These are phyloP conservation scores for Schizopygopsis malacanthus DNA, from an alignment of 2,797 vertebrate genomes.

Conservation along the genomic window DNA sequence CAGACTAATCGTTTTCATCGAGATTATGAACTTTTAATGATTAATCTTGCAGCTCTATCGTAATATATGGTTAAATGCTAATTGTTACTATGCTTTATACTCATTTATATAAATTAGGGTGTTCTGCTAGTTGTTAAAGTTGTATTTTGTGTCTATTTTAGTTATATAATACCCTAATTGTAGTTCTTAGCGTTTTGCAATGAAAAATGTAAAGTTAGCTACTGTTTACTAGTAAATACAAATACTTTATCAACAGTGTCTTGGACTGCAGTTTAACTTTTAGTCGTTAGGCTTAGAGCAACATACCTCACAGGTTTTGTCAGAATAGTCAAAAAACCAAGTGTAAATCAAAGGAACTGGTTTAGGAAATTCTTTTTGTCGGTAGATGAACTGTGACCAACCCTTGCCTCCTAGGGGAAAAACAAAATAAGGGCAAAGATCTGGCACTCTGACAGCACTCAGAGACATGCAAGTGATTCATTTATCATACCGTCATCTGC, in stretches of 20 bases:
- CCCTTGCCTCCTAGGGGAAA: slow-evolving; percentile 9
- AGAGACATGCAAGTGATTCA: slow-evolving; percentile 16
- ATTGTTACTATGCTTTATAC: background rate
- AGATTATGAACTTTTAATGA: background rate
- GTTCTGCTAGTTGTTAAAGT: background rate
- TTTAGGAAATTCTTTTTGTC: background rate
- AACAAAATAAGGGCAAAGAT: slow-evolving; percentile 5
- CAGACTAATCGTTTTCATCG: background rate
- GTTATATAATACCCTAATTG: background rate
- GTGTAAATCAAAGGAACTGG: background rate
- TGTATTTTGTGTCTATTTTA: background rate
- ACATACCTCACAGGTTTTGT: background rate
- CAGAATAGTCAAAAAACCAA: background rate
- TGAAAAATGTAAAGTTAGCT: background rate
- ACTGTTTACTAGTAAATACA: no score
- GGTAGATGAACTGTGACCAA: background rate
- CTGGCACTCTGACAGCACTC: background rate
- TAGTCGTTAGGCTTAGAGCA: background rate
- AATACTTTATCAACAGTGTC: background rate
- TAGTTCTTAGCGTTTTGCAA: background rate
- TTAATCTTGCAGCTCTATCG: background rate
- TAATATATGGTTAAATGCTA: background rate
- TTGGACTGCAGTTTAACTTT: background rate
- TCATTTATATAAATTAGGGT: background rate
- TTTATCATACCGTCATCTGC: slow-evolving; percentile 17